A percentile compares a stretch with the other conserved stretches of the same genome.
Evolutionary conservation across 2,888 invertebrate genomes (phyloP).

Genomic region (Quadroppia sp.): DNA sequence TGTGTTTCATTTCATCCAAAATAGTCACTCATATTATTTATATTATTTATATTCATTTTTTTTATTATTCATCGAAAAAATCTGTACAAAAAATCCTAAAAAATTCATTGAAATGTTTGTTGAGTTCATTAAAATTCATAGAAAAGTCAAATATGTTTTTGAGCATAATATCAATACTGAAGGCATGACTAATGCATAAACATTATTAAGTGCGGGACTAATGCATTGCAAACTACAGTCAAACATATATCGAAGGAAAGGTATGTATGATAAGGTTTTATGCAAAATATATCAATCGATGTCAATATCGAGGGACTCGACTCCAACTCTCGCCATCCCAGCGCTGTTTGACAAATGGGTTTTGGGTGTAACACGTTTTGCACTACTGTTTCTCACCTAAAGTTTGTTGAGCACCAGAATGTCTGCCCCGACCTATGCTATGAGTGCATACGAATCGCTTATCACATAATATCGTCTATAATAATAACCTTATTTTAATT

Average conservation of each 20-base stretch:
- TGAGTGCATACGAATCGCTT: background rate
- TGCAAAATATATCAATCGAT: constrained; percentile 29
- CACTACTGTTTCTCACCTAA: constrained; percentile 36
- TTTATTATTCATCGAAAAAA: background rate
- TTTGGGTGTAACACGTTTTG: constrained; percentile 36
- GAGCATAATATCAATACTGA: background rate
- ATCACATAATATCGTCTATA: constrained; percentile 25
- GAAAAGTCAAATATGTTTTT: background rate
- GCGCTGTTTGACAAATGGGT: constrained; percentile 31
- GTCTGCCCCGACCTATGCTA: background rate
- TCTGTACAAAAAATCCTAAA: background rate
- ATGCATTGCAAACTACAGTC: background rate
- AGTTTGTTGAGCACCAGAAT: background rate
- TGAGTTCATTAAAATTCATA: constrained; percentile 8
- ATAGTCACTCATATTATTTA: background rate
- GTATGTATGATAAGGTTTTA: background rate
- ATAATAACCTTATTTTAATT: constrained; percentile 1
- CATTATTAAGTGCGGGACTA: background rate
- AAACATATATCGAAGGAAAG: constrained; percentile 4
- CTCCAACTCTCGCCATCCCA: background rate
- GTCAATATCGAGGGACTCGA: constrained; percentile 9
- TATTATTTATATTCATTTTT: background rate
- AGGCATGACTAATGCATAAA: background rate
- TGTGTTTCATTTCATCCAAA: background rate
- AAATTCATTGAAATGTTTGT: background rate